Evolutionary conservation across 2,113 vertebrate genomes (phyloP).

Genomic region (Labrus mixtus): DNA sequence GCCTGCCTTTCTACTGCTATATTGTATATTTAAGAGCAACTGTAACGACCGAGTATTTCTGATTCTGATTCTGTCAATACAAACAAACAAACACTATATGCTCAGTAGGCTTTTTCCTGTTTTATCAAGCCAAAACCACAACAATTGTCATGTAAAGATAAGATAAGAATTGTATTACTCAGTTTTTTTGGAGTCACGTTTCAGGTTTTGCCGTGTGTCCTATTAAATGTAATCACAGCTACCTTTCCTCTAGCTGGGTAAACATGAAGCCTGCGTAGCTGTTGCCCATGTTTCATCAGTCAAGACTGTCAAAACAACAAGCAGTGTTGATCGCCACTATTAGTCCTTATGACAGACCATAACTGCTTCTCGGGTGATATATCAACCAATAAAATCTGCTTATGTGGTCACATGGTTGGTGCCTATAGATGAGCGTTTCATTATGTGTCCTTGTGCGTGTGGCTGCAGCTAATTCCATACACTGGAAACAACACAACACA

Average conservation of each 20-base stretch:
- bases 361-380: not conserved
- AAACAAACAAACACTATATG: not conserved
- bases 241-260: conserved; percentile 13
- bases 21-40: no score
- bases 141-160: not conserved
- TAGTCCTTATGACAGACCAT: conserved; percentile 3
- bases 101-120: not conserved
- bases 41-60: no score
- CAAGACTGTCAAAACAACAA: not conserved
- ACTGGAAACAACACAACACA: not conserved
- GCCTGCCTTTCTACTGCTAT: no score
- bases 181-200: conserved; percentile 24
- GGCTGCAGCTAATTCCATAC: not conserved
- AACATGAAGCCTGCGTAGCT: conserved; percentile 16
- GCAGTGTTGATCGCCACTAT: not conserved
- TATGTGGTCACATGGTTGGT: not conserved
- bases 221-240: conserved; percentile 11
- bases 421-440: not conserved
- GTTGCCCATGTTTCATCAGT: not conserved
- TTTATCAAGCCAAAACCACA: not conserved
- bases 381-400: not conserved
- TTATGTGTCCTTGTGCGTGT: not conserved
- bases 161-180: not conserved
- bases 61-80: no score
- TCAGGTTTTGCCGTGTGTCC: conserved; percentile 12